A percentile compares a stretch with the other conserved stretches of the same genome.
Evolutionary conservation across 2,888 invertebrate species (phyloP).

Genomic region (Dione juno): DNA sequence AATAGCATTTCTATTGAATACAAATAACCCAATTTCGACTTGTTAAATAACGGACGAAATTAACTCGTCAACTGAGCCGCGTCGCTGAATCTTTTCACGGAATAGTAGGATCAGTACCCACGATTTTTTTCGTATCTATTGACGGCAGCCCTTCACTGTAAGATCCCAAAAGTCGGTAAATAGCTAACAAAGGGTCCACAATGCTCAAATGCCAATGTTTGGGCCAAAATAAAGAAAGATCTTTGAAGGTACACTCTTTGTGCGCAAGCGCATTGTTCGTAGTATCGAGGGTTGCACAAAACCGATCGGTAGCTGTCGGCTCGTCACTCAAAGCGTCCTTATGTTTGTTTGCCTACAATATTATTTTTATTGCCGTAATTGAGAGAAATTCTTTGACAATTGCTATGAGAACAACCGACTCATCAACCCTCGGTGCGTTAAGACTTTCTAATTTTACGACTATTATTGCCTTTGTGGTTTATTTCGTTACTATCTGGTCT

Average conservation of each 20-base stretch:
- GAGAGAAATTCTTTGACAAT: slow-evolving; percentile 63
- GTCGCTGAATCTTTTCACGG: slow-evolving; percentile 63
- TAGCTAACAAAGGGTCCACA: slow-evolving; percentile 76
- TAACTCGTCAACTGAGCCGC: slow-evolving; percentile 51
- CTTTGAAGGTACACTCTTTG: slow-evolving; percentile 71
- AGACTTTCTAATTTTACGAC: slow-evolving; percentile 69
- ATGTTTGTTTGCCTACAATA: slow-evolving; percentile 81
- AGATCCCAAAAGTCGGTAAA: slow-evolving; percentile 82
- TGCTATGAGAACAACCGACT: slow-evolving; percentile 58
- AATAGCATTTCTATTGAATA: slow-evolving; percentile 41
- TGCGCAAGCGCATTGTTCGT: slow-evolving; percentile 68
- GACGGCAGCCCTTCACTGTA: slow-evolving; percentile 66
- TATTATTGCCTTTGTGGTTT: slow-evolving; percentile 45
- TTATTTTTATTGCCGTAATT: slow-evolving; percentile 82
- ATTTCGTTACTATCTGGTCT: slow-evolving; percentile 31
- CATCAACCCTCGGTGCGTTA: slow-evolving; percentile 51
- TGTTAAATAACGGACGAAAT: slow-evolving; percentile 49
- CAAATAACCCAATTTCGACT: slow-evolving; percentile 44
- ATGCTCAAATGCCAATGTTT: slow-evolving; percentile 80
- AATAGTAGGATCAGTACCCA: slow-evolving; percentile 58
- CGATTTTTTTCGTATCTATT: slow-evolving; percentile 57
- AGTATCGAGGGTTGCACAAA: slow-evolving; percentile 73
- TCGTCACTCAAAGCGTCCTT: slow-evolving; percentile 63
- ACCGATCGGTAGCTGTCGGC: slow-evolving; percentile 78
- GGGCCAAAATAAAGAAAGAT: slow-evolving; percentile 76